These are phyloP conservation scores for Chymomyza costata DNA, from an alignment of 1,140 invertebrate species.

Conservation along the genomic window DNA sequence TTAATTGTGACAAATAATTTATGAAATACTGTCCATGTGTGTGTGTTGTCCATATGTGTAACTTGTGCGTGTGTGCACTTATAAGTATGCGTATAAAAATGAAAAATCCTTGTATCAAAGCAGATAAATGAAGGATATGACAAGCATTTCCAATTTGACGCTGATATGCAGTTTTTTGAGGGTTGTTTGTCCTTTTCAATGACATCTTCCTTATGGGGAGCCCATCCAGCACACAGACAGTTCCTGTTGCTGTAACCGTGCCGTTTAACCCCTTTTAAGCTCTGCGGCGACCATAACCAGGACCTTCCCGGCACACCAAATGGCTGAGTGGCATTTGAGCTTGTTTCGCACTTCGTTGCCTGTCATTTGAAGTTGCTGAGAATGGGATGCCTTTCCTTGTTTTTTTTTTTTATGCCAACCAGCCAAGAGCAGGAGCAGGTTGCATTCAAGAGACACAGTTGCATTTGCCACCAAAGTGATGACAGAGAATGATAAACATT, in stretches of 20 bases:
- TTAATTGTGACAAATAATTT: constrained; percentile 75
- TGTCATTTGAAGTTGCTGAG: constrained; percentile 23
- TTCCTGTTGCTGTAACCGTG: background rate
- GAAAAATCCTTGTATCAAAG: constrained; percentile 59
- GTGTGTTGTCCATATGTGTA: constrained; percentile 24
- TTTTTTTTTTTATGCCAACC: too few relatives aligned
- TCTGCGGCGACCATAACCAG: constrained; percentile 3
- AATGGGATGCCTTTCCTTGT: too few relatives aligned
- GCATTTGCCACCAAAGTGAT: too few relatives aligned
- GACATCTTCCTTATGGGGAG: background rate
- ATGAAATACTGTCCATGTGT: constrained; percentile 51
- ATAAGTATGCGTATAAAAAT: constrained; percentile 46
- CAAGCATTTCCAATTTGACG: constrained; percentile 75
- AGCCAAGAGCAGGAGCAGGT: constrained; percentile 14
- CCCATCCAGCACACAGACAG: too few relatives aligned
- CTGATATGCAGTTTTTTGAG: constrained; percentile 36
- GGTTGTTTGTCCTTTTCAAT: constrained; percentile 35
- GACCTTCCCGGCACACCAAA: background rate
- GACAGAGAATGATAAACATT: too few relatives aligned
- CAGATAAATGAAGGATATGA: constrained; percentile 74
- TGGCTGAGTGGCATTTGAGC: constrained; percentile 52
- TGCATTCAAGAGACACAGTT: background rate
- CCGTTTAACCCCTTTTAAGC: constrained; percentile 54
- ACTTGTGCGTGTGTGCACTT: constrained; percentile 1
- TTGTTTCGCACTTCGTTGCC: constrained; percentile 51